phyloP scores from a whole-genome alignment of 2,888 invertebrate species.

The Panzeria rudis region DNA sequence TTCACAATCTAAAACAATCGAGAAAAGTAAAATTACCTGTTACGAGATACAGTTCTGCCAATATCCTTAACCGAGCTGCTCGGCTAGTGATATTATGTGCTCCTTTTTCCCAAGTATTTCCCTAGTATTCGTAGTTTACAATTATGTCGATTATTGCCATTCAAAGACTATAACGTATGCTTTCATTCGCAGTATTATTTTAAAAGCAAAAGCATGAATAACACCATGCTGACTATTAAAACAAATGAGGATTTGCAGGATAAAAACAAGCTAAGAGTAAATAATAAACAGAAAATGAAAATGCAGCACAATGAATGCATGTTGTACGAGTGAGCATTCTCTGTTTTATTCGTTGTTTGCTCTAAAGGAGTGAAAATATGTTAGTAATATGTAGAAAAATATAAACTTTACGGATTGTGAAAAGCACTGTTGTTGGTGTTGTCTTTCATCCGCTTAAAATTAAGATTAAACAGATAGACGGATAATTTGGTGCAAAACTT shows the following conservation, averaged over 20 bases:
- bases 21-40: no score
- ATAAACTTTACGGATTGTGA: slow-evolving; percentile 37
- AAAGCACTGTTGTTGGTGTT: slow-evolving; percentile 5
- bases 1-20: no score
- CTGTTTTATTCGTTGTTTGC: slow-evolving; percentile 49
- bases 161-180: background rate
- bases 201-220: slow-evolving; percentile 11
- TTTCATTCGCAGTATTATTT: slow-evolving; percentile 14
- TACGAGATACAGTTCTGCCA: no score
- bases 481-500: slow-evolving; percentile 13
- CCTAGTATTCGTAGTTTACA: background rate
- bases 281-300: background rate
- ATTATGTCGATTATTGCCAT: background rate
- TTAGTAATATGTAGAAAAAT: slow-evolving; percentile 48
- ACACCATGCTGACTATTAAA: slow-evolving; percentile 48
- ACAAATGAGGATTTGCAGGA: slow-evolving; percentile 57
- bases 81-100: no score
- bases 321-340: slow-evolving; percentile 14
- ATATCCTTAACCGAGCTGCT: no score
- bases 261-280: slow-evolving; percentile 28
- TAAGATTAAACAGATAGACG: slow-evolving; percentile 49
- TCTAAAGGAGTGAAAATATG: slow-evolving; percentile 56
- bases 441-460: slow-evolving; percentile 37
- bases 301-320: slow-evolving; percentile 18
- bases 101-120: no score